Base-by-base conservation (phyloP, 2,113 vertebrate species). In the Nesoenas mayeri region DNA sequence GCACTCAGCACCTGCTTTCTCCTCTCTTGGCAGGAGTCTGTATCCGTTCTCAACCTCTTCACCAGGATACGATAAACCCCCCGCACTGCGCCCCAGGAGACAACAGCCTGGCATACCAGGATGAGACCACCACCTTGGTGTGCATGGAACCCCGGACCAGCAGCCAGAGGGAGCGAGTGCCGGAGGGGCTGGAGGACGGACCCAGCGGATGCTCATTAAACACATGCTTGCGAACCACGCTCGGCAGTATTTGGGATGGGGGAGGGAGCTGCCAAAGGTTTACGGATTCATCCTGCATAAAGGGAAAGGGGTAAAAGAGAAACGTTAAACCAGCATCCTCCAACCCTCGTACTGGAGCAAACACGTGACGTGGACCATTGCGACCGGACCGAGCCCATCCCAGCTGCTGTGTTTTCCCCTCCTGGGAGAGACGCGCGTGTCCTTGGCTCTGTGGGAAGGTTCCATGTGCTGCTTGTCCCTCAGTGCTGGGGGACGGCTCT, bases 1-100 rank as follows among this genome's bases (percentile, higher is more conserved):
- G 15, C 4, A 2, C 91, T 96, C 3, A 91, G 26, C 9, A 7
- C 17, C 25, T 65, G 57, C 69, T 71, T 87, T 87, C 14, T 75
- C 56, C 40, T 71, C 7, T 57, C 71, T 51, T 51, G 28, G 24
- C 77, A 99, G 99, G 99, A 99, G 78, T 99, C 99, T 0, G 98
- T 99, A 70, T 99, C 99, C 1, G 99, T 99, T 81, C 98, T 99
- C 86, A 99, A 99, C 97, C 98, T 99, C 91, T 99, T 99, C 97
- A 99, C 99, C 64, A 98, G 99, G 97, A 99, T 99, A 98, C 99
- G 99, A 97, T 99, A 99, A 98, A 96, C 7, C 47, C 77, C 67
- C 3, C 2, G 3, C 9, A 4, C 73, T 69, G 22, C 5, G 14
- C n/a, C 57, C 91, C 65, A 12, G 83, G 92, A 89, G 88, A 67